These are phyloP conservation scores for Idris sp. DNA, from an alignment of 1,140 invertebrate genomes.

Conservation along the genomic window DNA sequence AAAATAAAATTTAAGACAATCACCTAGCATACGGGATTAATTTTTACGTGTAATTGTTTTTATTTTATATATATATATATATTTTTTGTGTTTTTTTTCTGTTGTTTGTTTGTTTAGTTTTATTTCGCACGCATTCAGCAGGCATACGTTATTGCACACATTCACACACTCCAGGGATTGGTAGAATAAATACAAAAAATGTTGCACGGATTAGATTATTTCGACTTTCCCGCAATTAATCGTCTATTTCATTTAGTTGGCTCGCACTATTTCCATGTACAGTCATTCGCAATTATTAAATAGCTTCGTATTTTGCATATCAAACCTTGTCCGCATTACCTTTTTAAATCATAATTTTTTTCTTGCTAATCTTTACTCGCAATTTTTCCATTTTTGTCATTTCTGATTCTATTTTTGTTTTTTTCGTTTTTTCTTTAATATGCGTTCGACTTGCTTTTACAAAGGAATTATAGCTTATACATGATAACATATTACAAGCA, in stretches of 20 bases:
- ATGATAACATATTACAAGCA: conserved; percentile 32
- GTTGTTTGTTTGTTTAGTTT: conserved; percentile 29
- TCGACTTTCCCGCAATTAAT: conserved; percentile 26
- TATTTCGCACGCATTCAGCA: conserved; percentile 17
- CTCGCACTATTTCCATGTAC: conserved; percentile 10
- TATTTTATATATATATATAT: conserved; percentile 8
- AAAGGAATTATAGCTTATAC: conserved; percentile 59
- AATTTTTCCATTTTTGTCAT: too few relatives aligned
- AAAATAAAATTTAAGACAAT: conserved; percentile 26
- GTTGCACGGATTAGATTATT: conserved; percentile 48
- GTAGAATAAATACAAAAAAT: conserved; percentile 56
- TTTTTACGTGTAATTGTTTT: conserved; percentile 25
- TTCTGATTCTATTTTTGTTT: conserved; percentile 23
- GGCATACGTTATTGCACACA: conserved; percentile 42
- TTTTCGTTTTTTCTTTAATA: conserved; percentile 52
- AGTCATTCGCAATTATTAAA: conserved; percentile 18
- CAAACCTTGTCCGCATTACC: conserved; percentile 2
- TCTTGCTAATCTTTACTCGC: too few relatives aligned
- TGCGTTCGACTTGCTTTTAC: too few relatives aligned
- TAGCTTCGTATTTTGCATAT: conserved; percentile 1
- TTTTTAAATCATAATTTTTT: background rate
- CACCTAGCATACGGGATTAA: conserved; percentile 32
- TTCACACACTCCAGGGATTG: conserved; percentile 30
- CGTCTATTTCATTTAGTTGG: conserved; percentile 15
- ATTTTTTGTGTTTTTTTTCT: conserved; percentile 13